A percentile compares a stretch with the other conserved stretches of the same genome.
Conservation (phyloP, 2,797 vertebrate species). For the Peromyscus eremicus region DNA sequence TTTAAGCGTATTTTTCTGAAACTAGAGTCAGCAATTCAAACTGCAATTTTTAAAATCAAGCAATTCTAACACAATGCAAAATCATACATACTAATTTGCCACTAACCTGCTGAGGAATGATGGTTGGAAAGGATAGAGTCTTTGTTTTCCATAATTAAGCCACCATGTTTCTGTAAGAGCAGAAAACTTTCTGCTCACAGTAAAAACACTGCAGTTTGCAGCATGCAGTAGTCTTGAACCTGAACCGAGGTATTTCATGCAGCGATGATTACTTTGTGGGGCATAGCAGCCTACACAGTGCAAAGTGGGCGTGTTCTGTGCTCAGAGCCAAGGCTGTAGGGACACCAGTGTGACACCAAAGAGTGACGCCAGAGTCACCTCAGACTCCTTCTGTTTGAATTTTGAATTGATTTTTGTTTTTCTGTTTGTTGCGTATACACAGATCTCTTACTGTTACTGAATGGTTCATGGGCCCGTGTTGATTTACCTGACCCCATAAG, state of each 20-base stretch:
- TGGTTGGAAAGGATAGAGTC: neutral
- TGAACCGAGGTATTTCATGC: neutral
- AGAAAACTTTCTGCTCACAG: neutral
- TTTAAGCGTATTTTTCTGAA: neutral
- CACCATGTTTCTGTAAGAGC: neutral
- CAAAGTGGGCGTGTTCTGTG: neutral
- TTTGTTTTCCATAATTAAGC: neutral
- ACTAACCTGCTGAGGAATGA: neutral
- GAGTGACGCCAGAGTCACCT: neutral
- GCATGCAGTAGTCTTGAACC: neutral
- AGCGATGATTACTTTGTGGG: too few species aligned
- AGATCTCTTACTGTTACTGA: neutral
- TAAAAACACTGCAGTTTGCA: neutral
- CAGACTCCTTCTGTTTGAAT: neutral
- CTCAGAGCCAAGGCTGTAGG: neutral
- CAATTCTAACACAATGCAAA: neutral
- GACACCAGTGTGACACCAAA: too few species aligned
- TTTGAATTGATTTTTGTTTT: neutral
- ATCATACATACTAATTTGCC: neutral
- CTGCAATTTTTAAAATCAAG: neutral
- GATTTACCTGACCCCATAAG: neutral
- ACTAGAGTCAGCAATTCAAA: neutral
- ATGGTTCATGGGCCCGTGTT: neutral
- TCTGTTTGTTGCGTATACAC: neutral
- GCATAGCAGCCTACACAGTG: accelerated